Conservation (phyloP, 2,113 vertebrate species). For the Charadrius vociferus region DNA sequence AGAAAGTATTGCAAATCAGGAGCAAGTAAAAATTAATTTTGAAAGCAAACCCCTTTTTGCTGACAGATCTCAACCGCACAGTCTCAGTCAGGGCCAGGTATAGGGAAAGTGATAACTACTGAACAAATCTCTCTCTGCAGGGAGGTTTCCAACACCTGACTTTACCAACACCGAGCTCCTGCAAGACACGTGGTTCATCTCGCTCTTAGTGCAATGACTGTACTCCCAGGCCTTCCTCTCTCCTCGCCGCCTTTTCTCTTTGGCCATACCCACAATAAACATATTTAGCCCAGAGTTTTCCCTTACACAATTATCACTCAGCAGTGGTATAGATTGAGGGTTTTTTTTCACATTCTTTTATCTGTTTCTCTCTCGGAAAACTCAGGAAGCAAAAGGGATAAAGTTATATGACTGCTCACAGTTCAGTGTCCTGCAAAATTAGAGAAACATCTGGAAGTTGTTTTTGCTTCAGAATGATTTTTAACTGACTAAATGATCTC, state of each 20-base stretch:
- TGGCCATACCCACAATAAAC: neutral
- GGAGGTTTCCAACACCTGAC: neutral
- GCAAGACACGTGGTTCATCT: rapidly evolving
- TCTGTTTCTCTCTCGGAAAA: neutral
- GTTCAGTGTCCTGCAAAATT: slow-evolving; percentile 44
- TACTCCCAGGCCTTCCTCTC: neutral
- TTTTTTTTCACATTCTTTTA: neutral
- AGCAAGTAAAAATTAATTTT: neutral
- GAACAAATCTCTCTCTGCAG: neutral
- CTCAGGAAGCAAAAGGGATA: slow-evolving; percentile 8
- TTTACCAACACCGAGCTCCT: neutral
- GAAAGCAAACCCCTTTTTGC: neutral
- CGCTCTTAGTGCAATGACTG: rapidly evolving
- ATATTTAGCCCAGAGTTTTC: neutral
- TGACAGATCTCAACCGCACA: neutral
- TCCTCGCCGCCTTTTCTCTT: neutral
- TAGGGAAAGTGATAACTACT: neutral
- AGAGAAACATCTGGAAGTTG: slow-evolving; percentile 46
- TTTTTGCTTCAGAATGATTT: neutral
- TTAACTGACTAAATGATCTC: slow-evolving; percentile 21
- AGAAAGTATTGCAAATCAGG: neutral
- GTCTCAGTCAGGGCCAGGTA: neutral
- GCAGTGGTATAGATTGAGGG: neutral
- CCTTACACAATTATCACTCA: neutral
- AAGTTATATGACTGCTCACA: slow-evolving; percentile 20